phyloP scores from a whole-genome alignment of 2,113 vertebrate genomes.

The Nannospalax galili region DNA sequence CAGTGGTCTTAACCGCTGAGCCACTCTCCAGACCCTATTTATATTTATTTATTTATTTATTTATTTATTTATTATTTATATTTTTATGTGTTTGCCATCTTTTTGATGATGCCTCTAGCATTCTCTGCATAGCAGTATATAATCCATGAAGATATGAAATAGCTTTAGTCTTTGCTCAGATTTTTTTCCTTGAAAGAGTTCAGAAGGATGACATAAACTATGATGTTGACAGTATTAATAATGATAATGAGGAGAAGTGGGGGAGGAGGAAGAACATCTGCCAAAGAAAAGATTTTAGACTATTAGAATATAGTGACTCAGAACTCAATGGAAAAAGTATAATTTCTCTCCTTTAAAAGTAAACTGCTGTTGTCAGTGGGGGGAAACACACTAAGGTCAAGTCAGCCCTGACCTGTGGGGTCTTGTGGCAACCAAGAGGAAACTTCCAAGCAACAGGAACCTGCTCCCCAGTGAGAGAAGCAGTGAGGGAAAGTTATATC shows the following conservation, averaged over 20 bases:
- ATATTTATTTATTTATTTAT: too few relatives aligned
- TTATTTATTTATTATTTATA: too few relatives aligned
- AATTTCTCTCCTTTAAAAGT: neutral
- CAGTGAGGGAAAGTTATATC: neutral
- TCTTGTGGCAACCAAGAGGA: neutral
- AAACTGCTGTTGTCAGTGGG: neutral
- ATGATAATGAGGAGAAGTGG: neutral
- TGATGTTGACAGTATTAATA: neutral
- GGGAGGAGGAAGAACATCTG: neutral
- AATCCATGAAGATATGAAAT: neutral
- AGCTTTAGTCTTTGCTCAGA: neutral
- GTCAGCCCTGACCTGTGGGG: neutral
- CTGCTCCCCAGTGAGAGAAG: neutral
- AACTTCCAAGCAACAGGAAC: neutral
- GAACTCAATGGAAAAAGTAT: neutral
- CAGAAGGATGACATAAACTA: neutral
- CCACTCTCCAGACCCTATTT: too few relatives aligned
- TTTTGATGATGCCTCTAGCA: neutral
- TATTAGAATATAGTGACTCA: neutral
- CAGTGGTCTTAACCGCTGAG: too few relatives aligned
- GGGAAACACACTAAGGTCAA: neutral
- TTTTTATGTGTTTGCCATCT: too few relatives aligned
- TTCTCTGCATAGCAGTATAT: neutral
- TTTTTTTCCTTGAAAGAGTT: constrained; percentile 14
- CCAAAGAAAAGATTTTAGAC: neutral